phyloP scores from a whole-genome alignment of 2,797 vertebrate species.

The Poeciliopsis presidionis region DNA sequence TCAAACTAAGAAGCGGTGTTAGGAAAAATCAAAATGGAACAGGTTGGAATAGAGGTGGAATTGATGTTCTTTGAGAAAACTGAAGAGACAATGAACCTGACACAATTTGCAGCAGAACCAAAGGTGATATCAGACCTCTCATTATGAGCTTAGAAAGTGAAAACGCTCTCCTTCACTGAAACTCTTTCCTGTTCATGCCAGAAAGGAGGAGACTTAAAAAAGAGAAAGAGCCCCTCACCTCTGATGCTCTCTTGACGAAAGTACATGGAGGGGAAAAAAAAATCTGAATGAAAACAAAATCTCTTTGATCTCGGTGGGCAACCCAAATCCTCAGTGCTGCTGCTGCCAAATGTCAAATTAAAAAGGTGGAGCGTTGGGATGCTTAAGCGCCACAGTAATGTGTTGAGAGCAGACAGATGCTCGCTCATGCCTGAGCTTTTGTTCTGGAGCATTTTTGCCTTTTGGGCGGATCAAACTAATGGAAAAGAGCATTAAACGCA shows the following conservation, averaged over 20 bases:
- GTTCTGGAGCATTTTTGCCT: slow-evolving; percentile 35
- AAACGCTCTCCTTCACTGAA: slow-evolving; percentile 36
- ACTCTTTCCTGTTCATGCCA: slow-evolving; percentile 39
- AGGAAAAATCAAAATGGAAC: neutral
- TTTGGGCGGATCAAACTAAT: slow-evolving; percentile 49
- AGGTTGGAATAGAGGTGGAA: neutral
- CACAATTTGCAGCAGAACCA: neutral
- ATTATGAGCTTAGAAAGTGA: slow-evolving; percentile 20
- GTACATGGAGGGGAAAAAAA: slow-evolving; percentile 37
- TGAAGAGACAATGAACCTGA: neutral
- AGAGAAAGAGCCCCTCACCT: slow-evolving; percentile 42
- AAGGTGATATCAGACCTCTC: slow-evolving; percentile 17
- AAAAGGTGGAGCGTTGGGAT: slow-evolving; percentile 53
- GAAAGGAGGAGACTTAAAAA: neutral
- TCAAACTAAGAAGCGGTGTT: neutral
- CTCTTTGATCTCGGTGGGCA: slow-evolving; percentile 68
- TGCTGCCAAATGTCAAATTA: slow-evolving; percentile 65
- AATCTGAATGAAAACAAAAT: slow-evolving; percentile 48
- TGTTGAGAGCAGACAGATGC: slow-evolving; percentile 35
- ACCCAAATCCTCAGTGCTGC: slow-evolving; percentile 58
- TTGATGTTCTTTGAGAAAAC: neutral
- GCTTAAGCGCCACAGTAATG: slow-evolving; percentile 42
- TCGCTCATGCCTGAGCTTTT: slow-evolving; percentile 42
- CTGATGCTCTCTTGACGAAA: slow-evolving; percentile 54
- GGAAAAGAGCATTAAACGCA: slow-evolving; percentile 23